Evolutionary conservation across 2,113 vertebrate genomes (phyloP).

Genomic region (Spheniscus mendiculus): DNA sequence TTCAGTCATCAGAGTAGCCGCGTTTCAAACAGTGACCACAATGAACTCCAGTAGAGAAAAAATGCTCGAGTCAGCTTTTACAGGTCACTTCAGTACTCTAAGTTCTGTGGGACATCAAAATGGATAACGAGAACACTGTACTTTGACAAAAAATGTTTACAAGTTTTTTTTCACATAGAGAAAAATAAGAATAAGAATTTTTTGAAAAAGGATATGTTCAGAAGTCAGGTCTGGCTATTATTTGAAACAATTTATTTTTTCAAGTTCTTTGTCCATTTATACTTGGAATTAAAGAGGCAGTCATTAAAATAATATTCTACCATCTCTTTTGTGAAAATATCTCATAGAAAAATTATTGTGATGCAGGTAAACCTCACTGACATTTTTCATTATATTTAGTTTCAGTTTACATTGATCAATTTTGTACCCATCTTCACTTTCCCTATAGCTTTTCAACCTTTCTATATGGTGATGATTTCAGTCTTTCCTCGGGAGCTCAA

Average conservation of each 20-base stretch:
- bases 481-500: not conserved
- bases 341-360: not conserved
- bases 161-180: not conserved
- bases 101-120: not conserved
- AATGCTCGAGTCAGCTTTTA: not conserved
- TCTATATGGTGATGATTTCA: not conserved
- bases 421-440: not conserved
- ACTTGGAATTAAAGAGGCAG: not conserved
- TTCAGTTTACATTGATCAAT: conserved; percentile 9
- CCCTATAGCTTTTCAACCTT: not conserved
- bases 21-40: not conserved
- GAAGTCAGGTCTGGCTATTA: not conserved
- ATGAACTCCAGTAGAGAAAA: not conserved
- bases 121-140: not conserved
- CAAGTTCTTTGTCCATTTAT: not conserved
- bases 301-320: not conserved
- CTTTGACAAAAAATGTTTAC: not conserved
- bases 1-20: not conserved
- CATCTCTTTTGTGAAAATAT: not conserved
- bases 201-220: not conserved
- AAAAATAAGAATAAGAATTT: not conserved
- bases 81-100: not conserved
- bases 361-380: conserved; percentile 7
- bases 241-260: not conserved
- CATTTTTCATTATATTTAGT: conserved; percentile 38